Evolutionary conservation across 2,113 vertebrate species (phyloP).

Genomic region (Ptilonorhynchus violaceus): DNA sequence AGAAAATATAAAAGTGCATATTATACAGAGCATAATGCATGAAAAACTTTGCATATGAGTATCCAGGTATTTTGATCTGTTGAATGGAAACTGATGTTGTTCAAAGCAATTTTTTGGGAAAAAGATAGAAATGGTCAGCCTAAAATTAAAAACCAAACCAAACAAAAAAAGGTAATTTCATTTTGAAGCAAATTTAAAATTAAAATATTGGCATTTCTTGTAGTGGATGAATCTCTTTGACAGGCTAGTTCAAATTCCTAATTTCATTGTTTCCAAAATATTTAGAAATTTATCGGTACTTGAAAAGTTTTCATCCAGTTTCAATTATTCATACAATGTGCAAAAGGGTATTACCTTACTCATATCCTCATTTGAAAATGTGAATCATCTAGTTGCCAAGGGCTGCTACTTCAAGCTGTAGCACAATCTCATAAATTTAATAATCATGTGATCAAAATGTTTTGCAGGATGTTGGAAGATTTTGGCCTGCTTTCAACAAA

Average conservation of each 20-base stretch:
- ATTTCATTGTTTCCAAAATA: not conserved
- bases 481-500: not conserved
- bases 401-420: not conserved
- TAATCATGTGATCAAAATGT: not conserved
- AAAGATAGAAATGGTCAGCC: not conserved
- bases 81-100: not conserved
- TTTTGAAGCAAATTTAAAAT: not conserved
- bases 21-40: not conserved
- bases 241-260: not conserved
- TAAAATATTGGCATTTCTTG: fast-evolving
- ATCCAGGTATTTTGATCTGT: not conserved
- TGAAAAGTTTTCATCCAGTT: not conserved
- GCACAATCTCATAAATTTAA: not conserved
- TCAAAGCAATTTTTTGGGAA: not conserved
- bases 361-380: not conserved
- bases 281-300: not conserved
- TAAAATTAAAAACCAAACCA: not conserved
- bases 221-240: not conserved
- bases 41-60: not conserved
- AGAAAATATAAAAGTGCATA: not conserved
- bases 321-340: not conserved
- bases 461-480: conserved; percentile 45
- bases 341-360: not conserved
- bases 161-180: fast-evolving
- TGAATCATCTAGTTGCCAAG: not conserved